Base-by-base conservation (phyloP, 2,888 invertebrate genomes). In the Rhingia campestris region DNA sequence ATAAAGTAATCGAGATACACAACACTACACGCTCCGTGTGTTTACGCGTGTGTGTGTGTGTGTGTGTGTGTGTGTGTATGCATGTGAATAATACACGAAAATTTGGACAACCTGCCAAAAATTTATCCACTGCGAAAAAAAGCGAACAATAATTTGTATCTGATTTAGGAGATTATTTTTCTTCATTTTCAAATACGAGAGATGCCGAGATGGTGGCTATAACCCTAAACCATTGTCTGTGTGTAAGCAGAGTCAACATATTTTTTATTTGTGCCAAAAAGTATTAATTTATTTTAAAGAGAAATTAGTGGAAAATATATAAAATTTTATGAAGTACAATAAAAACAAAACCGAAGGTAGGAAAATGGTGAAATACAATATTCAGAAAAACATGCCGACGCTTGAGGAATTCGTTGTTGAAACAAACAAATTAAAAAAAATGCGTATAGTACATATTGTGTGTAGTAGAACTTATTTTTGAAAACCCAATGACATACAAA, bases 361-460 rank as follows among this genome's bases (percentile, higher is more conserved):
- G 39, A 47, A 69, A 73, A 54, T 74, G 45, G 49, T 77, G 82
- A 82, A 82, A 82, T 73, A 69, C 73, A 82, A 82, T 82, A 67
- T 81, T 72, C 66, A 72, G 53, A 49, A 49, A 7, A 76, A 14
- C 12, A 5, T 79, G 69, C 73, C 49, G 56, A 73, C 41, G 41
- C 37, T 69, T 61, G 30, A 64, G 66, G 66, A 66, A 77, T 76
- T 70, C 64, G 41, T 49, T 76, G 56, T 64, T 45, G 9, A 47
- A 22, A 22, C 22, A 22, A 22, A 22, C 22, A 22, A 7, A 12
- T 12, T 37, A 6, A 43, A 43, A 33, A 69, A 59, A 39, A 41
- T 59, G 47, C 58, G 37, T 37, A 7, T 47, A 56, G 47, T 41
- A 33, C 7, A 51, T 37, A 51, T 39, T 43, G 22, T 22, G 22